A percentile compares a stretch with the other conserved stretches of the same genome.
Evolutionary conservation across 2,797 vertebrate species (phyloP).

Genomic region (Lepus townsendii): DNA sequence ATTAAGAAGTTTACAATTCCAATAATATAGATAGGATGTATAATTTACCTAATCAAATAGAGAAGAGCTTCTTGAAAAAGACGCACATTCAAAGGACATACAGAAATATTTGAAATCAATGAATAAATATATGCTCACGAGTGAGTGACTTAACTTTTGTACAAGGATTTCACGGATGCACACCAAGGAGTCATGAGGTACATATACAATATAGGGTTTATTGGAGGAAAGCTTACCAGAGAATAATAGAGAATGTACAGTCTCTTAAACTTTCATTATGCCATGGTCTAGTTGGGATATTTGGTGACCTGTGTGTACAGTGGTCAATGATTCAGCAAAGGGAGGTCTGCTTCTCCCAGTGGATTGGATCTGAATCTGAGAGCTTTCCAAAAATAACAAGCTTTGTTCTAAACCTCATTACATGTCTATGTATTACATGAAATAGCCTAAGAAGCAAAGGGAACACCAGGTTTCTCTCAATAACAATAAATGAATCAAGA

Average conservation of each 20-base stretch:
- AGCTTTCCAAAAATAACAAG: not conserved
- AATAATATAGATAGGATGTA: not conserved
- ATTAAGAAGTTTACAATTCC: not conserved
- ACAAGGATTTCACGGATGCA: not conserved
- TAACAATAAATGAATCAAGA: not conserved
- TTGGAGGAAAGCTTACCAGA: not conserved
- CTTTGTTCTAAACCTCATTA: not conserved
- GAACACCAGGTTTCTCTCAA: not conserved
- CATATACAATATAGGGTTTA: not conserved
- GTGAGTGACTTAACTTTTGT: not conserved
- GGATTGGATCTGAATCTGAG: not conserved
- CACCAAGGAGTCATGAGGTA: not conserved
- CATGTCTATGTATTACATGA: not conserved
- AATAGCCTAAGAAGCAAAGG: not conserved
- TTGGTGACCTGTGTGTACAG: not conserved
- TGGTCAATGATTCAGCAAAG: not conserved
- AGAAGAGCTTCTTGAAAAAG: not conserved
- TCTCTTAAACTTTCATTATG: not conserved
- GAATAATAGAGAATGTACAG: not conserved
- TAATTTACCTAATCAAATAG: not conserved
- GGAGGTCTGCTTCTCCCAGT: not conserved
- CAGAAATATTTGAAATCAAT: not conserved
- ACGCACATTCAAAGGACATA: not conserved
- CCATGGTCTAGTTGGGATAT: not conserved
- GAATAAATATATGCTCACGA: not conserved